These are phyloP conservation scores for Psittacula derbiana DNA, from an alignment of 2,797 vertebrate genomes.

Conservation along the genomic window DNA sequence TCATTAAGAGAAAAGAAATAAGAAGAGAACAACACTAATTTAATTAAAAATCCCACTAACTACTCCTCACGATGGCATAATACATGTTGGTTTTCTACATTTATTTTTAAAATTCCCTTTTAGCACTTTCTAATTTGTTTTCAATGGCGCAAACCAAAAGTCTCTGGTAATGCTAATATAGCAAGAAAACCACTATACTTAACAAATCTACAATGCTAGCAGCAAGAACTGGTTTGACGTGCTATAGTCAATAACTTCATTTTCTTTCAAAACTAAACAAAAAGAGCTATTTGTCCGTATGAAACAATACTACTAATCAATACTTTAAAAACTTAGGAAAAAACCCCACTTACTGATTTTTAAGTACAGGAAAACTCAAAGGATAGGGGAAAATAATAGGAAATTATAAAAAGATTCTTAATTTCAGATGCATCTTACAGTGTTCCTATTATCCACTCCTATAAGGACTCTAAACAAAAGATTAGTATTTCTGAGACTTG, in stretches of 20 bases:
- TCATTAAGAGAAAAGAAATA: neutral
- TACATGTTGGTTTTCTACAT: neutral
- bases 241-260: neutral
- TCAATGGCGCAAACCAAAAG: neutral
- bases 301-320: neutral
- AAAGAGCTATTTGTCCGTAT: neutral
- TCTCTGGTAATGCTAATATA: neutral
- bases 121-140: neutral
- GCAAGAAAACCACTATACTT: neutral
- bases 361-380: neutral
- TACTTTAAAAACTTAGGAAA: neutral
- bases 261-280: neutral
- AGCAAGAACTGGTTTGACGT: neutral
- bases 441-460: neutral
- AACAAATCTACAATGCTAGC: neutral
- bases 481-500: neutral
- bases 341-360: neutral
- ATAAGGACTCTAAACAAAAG: neutral
- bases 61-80: neutral
- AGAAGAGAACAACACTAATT: neutral
- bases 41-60: neutral
- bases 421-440: neutral
- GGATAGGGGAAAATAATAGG: neutral
- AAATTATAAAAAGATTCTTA: neutral
- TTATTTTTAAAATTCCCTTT: neutral